phyloP scores from a whole-genome alignment of 2,113 vertebrate genomes.

The human region GRCh38 chr11:109059501-109060000 shows the following conservation, averaged over 20 bases:
- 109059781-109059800: neutral
- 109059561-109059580: neutral
- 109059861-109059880: neutral
- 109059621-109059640: neutral
- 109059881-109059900: neutral
- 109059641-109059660: neutral
- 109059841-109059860: neutral
- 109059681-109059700: neutral
- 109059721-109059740: neutral
- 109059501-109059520: neutral
- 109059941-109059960: neutral
- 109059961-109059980: neutral
- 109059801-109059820: neutral
- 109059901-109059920: neutral
- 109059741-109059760: neutral
- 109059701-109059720: neutral
- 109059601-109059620: neutral
- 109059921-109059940: fast-evolving
- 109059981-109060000: neutral
- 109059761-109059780: neutral
- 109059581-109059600: neutral
- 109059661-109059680: neutral
- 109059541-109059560: neutral
- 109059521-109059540: neutral
- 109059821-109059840: neutral